phyloP scores from a whole-genome alignment of 2,113 vertebrate genomes.

The Toxostoma redivivum region DNA sequence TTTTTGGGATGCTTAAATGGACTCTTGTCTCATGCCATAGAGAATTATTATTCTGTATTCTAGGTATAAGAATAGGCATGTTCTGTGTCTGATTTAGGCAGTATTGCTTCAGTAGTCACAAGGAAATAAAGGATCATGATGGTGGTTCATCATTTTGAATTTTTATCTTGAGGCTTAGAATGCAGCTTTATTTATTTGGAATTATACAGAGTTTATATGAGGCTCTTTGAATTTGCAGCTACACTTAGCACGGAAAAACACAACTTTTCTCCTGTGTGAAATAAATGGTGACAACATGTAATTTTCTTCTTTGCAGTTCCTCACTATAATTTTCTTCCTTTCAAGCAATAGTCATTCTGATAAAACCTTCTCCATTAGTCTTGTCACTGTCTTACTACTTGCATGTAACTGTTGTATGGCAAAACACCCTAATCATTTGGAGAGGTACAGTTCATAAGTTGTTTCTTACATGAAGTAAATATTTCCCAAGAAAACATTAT shows the following conservation, averaged over 20 bases:
- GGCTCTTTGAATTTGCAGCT: slow-evolving; percentile 43
- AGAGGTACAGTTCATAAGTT: slow-evolving; percentile 28
- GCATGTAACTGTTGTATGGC: slow-evolving; percentile 8
- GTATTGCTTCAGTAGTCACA: neutral
- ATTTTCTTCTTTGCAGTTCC: slow-evolving; percentile 66
- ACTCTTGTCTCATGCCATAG: neutral
- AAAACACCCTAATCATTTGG: slow-evolving; percentile 21
- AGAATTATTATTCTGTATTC: neutral
- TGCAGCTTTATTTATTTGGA: slow-evolving; percentile 14
- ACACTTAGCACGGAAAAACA: slow-evolving; percentile 42
- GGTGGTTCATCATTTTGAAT: slow-evolving; percentile 52
- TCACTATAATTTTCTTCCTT: slow-evolving; percentile 67
- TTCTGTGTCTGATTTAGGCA: neutral
- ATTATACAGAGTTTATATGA: slow-evolving; percentile 24
- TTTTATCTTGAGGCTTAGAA: slow-evolving; percentile 19
- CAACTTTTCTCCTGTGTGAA: slow-evolving; percentile 45
- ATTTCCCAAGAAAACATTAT: neutral
- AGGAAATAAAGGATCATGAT: slow-evolving; percentile 33
- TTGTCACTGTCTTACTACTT: slow-evolving; percentile 59
- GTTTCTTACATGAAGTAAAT: neutral
- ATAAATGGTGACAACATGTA: slow-evolving; percentile 70
- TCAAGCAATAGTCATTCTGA: slow-evolving; percentile 67
- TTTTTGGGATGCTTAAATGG: neutral
- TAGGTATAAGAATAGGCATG: neutral
- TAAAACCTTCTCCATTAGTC: slow-evolving; percentile 69